phyloP scores from a whole-genome alignment of 1,140 invertebrate species.

The Homarus americanus region DNA sequence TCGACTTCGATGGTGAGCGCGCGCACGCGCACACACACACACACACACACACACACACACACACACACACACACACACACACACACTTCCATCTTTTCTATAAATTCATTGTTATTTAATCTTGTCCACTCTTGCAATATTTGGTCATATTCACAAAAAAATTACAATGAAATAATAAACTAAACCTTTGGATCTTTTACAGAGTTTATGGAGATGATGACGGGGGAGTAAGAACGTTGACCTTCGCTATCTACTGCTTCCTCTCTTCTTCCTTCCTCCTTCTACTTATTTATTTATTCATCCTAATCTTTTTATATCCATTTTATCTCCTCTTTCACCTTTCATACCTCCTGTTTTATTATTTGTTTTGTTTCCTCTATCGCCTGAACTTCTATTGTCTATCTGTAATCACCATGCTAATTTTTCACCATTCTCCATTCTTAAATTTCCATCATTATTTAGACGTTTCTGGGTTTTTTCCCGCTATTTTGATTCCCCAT shows the following conservation, averaged over 20 bases:
- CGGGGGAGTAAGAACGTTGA: slow-evolving; percentile 30
- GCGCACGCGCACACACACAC: background rate
- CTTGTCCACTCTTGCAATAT: background rate
- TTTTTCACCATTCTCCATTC: no score
- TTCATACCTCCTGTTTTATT: no score
- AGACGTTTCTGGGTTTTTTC: no score
- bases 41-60: slow-evolving; percentile 5
- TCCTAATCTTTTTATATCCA: no score
- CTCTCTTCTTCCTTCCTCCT: no score
- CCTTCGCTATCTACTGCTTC: background rate
- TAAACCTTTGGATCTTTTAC: background rate
- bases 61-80: background rate
- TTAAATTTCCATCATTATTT: no score
- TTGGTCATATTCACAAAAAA: background rate
- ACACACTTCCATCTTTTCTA: background rate
- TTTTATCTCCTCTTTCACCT: no score
- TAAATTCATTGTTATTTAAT: background rate
- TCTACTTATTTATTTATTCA: no score
- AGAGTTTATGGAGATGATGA: slow-evolving; percentile 74
- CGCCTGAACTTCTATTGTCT: no score
- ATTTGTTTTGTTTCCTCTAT: no score
- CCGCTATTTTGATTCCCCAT: no score
- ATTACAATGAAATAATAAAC: background rate
- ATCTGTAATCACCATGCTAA: no score
- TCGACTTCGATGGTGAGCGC: slow-evolving; percentile 73